phyloP scores from a whole-genome alignment of 2,888 invertebrate genomes.

The Campoplex nolae region DNA sequence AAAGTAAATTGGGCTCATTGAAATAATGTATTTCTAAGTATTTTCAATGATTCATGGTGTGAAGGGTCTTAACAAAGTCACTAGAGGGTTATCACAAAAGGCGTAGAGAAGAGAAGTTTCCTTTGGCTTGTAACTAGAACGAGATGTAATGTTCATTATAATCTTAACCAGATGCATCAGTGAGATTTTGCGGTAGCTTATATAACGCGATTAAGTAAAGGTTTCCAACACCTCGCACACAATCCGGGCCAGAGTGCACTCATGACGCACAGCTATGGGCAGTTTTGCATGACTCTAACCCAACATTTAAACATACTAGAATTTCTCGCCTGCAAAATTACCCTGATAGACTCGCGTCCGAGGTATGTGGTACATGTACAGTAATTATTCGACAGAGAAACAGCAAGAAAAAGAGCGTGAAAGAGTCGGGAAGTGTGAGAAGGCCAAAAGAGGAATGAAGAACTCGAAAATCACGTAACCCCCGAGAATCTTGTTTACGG shows the following conservation, averaged over 20 bases:
- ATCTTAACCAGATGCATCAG: not conserved
- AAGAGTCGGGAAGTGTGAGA: not conserved
- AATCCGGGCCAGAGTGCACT: not conserved
- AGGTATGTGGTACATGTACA: not conserved
- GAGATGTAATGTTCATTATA: not conserved
- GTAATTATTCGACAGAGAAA: constrained; percentile 25
- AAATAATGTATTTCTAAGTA: not conserved
- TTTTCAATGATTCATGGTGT: not conserved
- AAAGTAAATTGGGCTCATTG: not conserved
- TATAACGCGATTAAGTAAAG: not conserved
- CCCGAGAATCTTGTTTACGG: constrained; percentile 72
- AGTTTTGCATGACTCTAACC: not conserved
- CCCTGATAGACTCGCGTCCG: not conserved
- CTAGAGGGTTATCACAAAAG: not conserved
- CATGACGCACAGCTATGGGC: not conserved
- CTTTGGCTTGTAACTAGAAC: not conserved
- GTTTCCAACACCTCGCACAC: not conserved
- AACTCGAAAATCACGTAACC: constrained; percentile 71
- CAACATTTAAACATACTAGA: constrained; percentile 7
- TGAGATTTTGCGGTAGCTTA: not conserved
- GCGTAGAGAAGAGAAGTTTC: too few relatives aligned
- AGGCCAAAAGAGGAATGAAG: constrained; percentile 60
- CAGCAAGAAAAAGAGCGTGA: not conserved
- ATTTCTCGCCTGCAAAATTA: constrained; percentile 35
- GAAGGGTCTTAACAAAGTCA: not conserved